A percentile compares a stretch with the other conserved stretches of the same genome.
Conservation (phyloP, 2,888 invertebrate species). For the Lycocerus yunnanus region DNA sequence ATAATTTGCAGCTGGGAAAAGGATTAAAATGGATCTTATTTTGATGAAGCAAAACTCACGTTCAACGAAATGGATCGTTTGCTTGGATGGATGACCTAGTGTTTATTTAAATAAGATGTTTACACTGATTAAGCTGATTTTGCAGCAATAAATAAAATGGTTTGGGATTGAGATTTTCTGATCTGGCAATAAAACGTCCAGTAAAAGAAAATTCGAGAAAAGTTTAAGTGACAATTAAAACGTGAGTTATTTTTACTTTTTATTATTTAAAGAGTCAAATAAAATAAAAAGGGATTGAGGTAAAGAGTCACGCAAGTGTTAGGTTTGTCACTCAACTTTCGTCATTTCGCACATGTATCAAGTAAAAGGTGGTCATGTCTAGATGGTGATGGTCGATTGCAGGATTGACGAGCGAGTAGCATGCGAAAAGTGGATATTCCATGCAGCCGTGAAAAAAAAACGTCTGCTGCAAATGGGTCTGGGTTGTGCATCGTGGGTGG, state of each 20-base stretch:
- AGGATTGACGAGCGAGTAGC: slow-evolving; percentile 51
- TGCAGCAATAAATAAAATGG: not conserved
- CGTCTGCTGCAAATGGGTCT: slow-evolving; percentile 39
- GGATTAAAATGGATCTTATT: not conserved
- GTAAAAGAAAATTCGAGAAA: not conserved
- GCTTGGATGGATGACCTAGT: no score
- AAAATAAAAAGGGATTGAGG: not conserved
- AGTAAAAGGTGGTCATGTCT: slow-evolving; percentile 50
- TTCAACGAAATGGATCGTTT: no score
- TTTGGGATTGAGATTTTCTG: not conserved
- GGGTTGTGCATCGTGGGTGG: slow-evolving; percentile 47
- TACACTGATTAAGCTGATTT: no score
- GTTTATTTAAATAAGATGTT: no score
- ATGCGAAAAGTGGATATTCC: slow-evolving; percentile 46
- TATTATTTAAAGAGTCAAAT: not conserved
- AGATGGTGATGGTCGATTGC: slow-evolving; percentile 54
- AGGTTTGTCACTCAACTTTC: slow-evolving; percentile 40
- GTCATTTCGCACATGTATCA: slow-evolving; percentile 50
- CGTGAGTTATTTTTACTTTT: not conserved
- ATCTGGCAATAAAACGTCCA: not conserved
- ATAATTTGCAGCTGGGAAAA: not conserved
- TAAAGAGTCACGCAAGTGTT: slow-evolving; percentile 22
- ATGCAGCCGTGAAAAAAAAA: slow-evolving; percentile 35
- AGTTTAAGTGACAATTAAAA: not conserved
- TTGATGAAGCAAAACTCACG: no score